Evolutionary conservation across 1,140 invertebrate species (phyloP).

Genomic region (Saccostrea cuccullata): DNA sequence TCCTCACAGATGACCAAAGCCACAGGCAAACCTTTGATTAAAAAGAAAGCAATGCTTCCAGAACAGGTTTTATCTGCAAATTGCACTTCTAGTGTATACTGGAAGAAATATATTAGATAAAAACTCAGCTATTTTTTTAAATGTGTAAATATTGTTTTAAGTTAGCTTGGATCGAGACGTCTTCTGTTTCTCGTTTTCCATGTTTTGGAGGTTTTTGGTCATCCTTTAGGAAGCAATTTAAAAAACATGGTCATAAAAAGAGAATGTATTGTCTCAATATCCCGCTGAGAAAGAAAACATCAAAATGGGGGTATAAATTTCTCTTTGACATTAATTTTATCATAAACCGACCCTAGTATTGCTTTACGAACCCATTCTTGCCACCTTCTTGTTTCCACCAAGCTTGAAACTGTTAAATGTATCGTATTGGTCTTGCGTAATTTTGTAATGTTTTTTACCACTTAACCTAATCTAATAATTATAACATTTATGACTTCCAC

Average conservation of each 20-base stretch:
- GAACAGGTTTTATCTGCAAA: neutral
- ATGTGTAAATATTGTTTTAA: neutral
- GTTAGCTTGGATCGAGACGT: neutral
- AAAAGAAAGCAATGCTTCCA: neutral
- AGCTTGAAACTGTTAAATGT: conserved; percentile 28
- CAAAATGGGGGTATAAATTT: conserved; percentile 41
- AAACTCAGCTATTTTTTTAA: neutral
- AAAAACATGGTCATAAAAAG: conserved; percentile 21
- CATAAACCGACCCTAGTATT: conserved; percentile 44
- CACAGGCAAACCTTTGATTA: neutral
- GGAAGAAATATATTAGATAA: conserved; percentile 14
- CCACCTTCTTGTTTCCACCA: conserved; percentile 24
- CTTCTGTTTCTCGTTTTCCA: neutral
- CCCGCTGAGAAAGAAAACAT: conserved; percentile 14
- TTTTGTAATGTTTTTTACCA: conserved; percentile 46
- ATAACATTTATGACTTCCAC: conserved; percentile 40
- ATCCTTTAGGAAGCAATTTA: neutral
- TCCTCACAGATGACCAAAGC: neutral
- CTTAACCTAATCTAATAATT: conserved; percentile 45
- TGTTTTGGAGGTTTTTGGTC: neutral
- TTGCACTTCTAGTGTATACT: neutral
- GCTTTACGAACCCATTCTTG: conserved; percentile 43
- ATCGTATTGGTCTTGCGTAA: conserved; percentile 40
- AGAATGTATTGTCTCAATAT: neutral
- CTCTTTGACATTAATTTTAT: conserved; percentile 31